phyloP scores from a whole-genome alignment of 2,888 invertebrate genomes.

The Trichogramma dendrolimi region DNA sequence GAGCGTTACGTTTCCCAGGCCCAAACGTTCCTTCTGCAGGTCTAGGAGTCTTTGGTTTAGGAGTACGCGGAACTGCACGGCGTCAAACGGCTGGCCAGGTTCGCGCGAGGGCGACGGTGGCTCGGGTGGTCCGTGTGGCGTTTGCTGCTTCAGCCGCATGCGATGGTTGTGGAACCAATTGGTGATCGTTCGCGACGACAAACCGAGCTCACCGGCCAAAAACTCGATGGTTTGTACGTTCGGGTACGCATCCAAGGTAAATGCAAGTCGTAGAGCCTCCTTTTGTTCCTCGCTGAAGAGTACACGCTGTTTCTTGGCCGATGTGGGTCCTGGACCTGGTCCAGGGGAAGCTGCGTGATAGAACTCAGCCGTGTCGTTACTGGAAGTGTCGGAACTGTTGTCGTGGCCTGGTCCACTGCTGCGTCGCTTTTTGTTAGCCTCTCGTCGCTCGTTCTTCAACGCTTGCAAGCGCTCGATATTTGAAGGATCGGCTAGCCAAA shows the following conservation, averaged over 20 bases:
- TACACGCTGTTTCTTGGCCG: slow-evolving; percentile 92
- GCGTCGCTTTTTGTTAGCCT: slow-evolving; percentile 84
- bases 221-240: slow-evolving; percentile 95
- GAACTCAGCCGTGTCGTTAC: slow-evolving; percentile 84
- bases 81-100: slow-evolving; percentile 80
- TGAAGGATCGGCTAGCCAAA: slow-evolving; percentile 93
- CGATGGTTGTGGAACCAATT: slow-evolving; percentile 99
- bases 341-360: slow-evolving; percentile 77
- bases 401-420: slow-evolving; percentile 80
- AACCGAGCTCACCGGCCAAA: slow-evolving; percentile 82
- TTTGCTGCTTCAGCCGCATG: slow-evolving; percentile 92
- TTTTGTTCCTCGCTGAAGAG: slow-evolving; percentile 98
- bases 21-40: slow-evolving; percentile 80
- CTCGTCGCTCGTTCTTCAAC: slow-evolving; percentile 83
- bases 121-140: slow-evolving; percentile 64
- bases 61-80: slow-evolving; percentile 83
- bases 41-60: slow-evolving; percentile 85
- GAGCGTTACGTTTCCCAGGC: slow-evolving; percentile 70
- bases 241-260: slow-evolving; percentile 94
- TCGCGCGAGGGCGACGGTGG: slow-evolving; percentile 69
- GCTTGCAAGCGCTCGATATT: slow-evolving; percentile 91
- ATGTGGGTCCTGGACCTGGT: slow-evolving; percentile 70
- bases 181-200: slow-evolving; percentile 93
- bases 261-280: slow-evolving; percentile 89
- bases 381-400: slow-evolving; percentile 82